Percentiles rank a stretch among this genome's conserved stretches.
These are phyloP conservation scores for Caenorhabditis doughertyi DNA, from an alignment of 2,888 invertebrate species.

Conservation along the genomic window DNA sequence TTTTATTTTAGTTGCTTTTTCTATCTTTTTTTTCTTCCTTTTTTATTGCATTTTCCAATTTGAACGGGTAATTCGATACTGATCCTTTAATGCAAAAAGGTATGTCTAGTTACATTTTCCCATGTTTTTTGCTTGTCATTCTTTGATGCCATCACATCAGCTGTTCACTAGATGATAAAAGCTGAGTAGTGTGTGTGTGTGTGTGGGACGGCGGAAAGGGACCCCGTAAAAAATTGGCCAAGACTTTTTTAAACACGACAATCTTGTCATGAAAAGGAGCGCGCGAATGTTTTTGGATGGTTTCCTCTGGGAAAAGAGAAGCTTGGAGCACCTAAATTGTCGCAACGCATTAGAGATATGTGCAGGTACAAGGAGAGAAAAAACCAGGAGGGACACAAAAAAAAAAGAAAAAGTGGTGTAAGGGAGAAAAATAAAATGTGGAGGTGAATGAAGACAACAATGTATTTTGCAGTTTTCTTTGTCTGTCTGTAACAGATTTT, in stretches of 20 bases:
- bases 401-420: slow-evolving; percentile 11
- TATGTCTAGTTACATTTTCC: slow-evolving; percentile 13
- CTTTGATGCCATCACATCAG: slow-evolving; percentile 28
- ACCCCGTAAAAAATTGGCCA: slow-evolving; percentile 15
- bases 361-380: slow-evolving; percentile 14
- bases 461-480: slow-evolving; percentile 31
- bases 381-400: neutral
- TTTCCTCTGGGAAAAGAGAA: slow-evolving; percentile 29
- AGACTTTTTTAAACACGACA: slow-evolving; percentile 16
- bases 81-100: slow-evolving; percentile 30
- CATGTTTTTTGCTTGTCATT: slow-evolving; percentile 33
- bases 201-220: neutral
- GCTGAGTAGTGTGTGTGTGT: neutral
- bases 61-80: slow-evolving; percentile 33
- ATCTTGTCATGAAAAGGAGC: slow-evolving; percentile 13
- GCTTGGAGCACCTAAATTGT: slow-evolving; percentile 17
- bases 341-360: slow-evolving; percentile 38
- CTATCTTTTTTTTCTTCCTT: slow-evolving; percentile 8
- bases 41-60: neutral
- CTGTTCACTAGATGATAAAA: slow-evolving; percentile 34
- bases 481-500: slow-evolving; percentile 34
- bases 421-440: slow-evolving; percentile 1
- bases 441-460: slow-evolving; percentile 33
- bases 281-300: slow-evolving; percentile 10
- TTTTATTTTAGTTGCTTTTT: slow-evolving; percentile 11